A percentile compares a stretch with the other conserved stretches of the same genome.
Evolutionary conservation across 2,113 vertebrate species (phyloP).

Genomic region (Pagrus major): DNA sequence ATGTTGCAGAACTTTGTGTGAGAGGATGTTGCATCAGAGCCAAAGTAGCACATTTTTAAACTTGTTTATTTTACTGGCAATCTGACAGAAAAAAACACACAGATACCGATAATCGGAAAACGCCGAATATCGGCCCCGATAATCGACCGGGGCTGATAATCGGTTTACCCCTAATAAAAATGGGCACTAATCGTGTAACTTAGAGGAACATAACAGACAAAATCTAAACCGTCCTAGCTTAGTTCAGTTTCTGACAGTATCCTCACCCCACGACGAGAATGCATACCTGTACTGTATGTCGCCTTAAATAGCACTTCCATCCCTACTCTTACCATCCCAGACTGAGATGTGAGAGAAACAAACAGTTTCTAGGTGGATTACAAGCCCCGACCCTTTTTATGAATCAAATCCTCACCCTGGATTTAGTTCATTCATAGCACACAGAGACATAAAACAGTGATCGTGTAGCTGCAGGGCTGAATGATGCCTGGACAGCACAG

Average conservation of each 20-base stretch:
- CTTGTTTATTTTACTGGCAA: no score
- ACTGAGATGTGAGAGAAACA: not conserved
- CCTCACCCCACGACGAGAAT: no score
- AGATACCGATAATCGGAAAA: no score
- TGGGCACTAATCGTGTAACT: not conserved
- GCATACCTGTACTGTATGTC: not conserved
- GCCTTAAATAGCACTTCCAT: not conserved
- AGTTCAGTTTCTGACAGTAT: not conserved
- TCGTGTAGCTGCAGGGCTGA: constrained; percentile 28
- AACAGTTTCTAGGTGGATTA: not conserved
- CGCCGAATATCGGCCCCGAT: no score
- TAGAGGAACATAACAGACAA: not conserved
- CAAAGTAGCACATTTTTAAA: no score
- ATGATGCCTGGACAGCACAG: constrained; percentile 14
- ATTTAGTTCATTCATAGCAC: not conserved
- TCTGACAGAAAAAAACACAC: no score
- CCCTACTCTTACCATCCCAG: not conserved
- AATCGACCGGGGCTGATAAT: no score
- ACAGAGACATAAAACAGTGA: constrained; percentile 1
- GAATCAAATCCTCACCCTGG: not conserved
- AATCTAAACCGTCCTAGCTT: not conserved
- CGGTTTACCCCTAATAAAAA: no score
- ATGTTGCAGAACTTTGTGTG: no score
- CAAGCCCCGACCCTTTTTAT: not conserved
- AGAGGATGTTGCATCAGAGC: no score